phyloP scores from a whole-genome alignment of 2,888 invertebrate genomes.

The Oscheius sp. region DNA sequence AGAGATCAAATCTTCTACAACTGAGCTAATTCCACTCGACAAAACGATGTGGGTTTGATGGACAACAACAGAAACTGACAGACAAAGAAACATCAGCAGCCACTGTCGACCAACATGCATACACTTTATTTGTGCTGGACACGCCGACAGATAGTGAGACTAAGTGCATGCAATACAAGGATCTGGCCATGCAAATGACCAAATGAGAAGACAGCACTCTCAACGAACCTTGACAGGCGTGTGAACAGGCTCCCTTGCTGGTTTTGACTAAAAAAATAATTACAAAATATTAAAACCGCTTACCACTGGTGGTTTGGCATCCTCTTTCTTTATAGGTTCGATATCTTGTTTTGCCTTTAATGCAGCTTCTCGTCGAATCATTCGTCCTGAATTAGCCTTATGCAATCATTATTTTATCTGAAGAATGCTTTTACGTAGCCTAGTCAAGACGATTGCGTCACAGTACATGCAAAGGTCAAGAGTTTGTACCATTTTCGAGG shows the following conservation, averaged over 20 bases:
- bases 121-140: constrained; percentile 24
- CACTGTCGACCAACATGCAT: constrained; percentile 12
- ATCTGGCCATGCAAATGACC: not conserved
- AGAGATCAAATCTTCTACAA: not conserved
- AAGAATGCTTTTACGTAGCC: no score
- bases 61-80: not conserved
- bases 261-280: constrained; percentile 42
- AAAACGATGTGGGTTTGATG: not conserved
- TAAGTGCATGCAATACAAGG: constrained; percentile 25
- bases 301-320: constrained; percentile 20
- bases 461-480: not conserved
- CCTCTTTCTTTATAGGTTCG: constrained; percentile 37
- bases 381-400: constrained; percentile 50
- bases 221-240: constrained; percentile 24
- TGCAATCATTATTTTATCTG: not conserved
- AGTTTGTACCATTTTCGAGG: no score
- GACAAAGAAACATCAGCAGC: not conserved
- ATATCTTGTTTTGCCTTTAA: constrained; percentile 49
- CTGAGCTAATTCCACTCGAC: not conserved
- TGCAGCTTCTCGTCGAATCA: constrained; percentile 60
- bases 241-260: constrained; percentile 33
- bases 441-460: not conserved
- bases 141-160: constrained; percentile 16
- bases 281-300: not conserved
- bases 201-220: constrained; percentile 21